Base-by-base conservation (phyloP, 1,140 invertebrate species). In the Thaumetopoea pityocampa region DNA sequence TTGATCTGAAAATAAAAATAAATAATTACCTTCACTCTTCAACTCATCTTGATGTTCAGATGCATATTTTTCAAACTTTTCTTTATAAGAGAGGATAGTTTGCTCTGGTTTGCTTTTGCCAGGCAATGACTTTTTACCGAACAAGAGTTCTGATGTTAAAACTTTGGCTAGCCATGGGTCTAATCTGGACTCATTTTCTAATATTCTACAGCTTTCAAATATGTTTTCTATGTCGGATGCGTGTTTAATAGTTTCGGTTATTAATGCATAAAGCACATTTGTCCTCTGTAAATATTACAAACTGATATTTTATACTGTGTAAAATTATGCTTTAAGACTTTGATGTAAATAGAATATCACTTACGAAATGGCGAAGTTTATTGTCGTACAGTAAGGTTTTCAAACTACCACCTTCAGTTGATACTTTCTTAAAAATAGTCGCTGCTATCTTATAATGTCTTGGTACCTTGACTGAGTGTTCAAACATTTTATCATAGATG, bases 61-160 rank as follows among this genome's bases (percentile, higher is more conserved):
- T 49, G 42, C 51, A 37, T 62, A 69, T 41, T 67, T 74, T 35
- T 80, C 71, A 54, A 84, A 80, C 43, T 77, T 56, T 29, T 89
- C 87, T 76, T 91, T 82, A 73, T 93, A 93, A 30, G 79, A 72
- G 24, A 90, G 63, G 49, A 95, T 85, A 20, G 89, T 92, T 80
- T 88, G 60, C 28, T 92, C 81, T 3, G 93, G 93, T 77, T 90
- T 93, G 50, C 89, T 89, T 27, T 90, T 86, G 7, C 88, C 87
- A 34, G 87, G 86, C 6, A 96, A 79, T n/a, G 63, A 41, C 69
- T 88, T 88, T 81, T 93, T 92, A 23, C 93, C 93, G 87, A 92
- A 94, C n/a, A 96, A 70, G 12, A 95, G 79, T 76, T 96, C 94
- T 22, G 92, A 91, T 44, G 95, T 90, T 3, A 96, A 82, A 56